Conservation (phyloP, 2,888 invertebrate species). For the Lithophane leautieri region DNA sequence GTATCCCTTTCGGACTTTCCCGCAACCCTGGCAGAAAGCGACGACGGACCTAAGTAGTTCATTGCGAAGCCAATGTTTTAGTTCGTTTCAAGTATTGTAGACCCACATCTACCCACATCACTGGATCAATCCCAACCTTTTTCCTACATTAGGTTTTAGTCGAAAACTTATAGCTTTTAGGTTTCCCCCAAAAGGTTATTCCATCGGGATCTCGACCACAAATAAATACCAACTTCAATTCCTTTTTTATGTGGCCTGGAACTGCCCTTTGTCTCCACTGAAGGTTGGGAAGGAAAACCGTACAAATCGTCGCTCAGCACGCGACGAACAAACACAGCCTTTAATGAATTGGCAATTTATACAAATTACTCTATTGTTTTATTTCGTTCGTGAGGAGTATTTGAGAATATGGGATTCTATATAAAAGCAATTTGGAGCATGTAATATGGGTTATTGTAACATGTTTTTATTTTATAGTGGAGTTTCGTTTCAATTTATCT, state of each 20-base stretch:
- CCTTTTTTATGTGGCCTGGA: conserved; percentile 39
- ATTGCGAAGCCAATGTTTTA: not conserved
- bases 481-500: not conserved
- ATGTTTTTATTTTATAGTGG: not conserved
- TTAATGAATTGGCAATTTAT: conserved; percentile 68
- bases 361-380: conserved; percentile 66
- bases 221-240: conserved; percentile 50
- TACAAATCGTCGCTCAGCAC: conserved; percentile 66
- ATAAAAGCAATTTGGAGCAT: conserved; percentile 15
- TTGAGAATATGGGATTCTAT: conserved; percentile 11
- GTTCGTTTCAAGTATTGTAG: not conserved
- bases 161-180: conserved; percentile 3
- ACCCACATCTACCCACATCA: conserved; percentile 15
- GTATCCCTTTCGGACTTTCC: too few relatives aligned
- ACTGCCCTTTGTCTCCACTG: conserved; percentile 52
- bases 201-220: conserved; percentile 18
- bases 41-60: not conserved
- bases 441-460: conserved; percentile 1
- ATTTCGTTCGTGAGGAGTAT: conserved; percentile 24
- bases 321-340: conserved; percentile 56
- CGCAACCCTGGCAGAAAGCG: too few relatives aligned
- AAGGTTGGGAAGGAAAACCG: conserved; percentile 53
- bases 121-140: not conserved
- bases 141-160: conserved; percentile 11
- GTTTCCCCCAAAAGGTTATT: conserved; percentile 6